Evolutionary conservation across 1,140 invertebrate species (phyloP).

Genomic region (Vanessa atalanta): DNA sequence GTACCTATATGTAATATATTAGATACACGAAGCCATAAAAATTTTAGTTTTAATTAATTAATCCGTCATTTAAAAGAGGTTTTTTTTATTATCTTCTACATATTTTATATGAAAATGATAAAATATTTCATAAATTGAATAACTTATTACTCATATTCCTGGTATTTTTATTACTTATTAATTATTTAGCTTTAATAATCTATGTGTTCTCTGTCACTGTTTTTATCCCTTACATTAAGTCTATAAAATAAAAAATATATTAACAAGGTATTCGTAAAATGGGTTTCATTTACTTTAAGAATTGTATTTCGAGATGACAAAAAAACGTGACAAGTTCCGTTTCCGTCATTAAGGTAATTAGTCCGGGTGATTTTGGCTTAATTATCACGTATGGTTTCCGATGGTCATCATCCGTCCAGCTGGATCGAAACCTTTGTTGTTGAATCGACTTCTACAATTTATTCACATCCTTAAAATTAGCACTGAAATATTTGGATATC

Average conservation of each 20-base stretch:
- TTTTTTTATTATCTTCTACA: too few species aligned
- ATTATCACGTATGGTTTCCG: constrained; percentile 60
- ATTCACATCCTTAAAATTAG: constrained; percentile 3
- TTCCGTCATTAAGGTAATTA: constrained; percentile 77
- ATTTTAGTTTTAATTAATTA: too few species aligned
- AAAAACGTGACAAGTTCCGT: constrained; percentile 62
- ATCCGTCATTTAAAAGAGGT: too few species aligned
- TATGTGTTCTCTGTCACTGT: background rate
- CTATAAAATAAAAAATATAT: constrained; percentile 4
- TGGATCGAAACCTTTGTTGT: constrained; percentile 19
- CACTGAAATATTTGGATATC: constrained; percentile 6
- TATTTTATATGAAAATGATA: too few species aligned
- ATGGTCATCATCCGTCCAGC: constrained; percentile 45
- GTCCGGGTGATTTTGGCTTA: constrained; percentile 64
- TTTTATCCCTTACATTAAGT: background rate
- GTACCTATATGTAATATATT: background rate
- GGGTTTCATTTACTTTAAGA: constrained; percentile 53
- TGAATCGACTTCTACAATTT: constrained; percentile 8
- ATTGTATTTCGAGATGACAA: constrained; percentile 52
- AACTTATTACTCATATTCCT: too few species aligned
- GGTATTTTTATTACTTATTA: too few species aligned
- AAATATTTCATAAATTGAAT: too few species aligned
- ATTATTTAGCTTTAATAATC: too few species aligned
- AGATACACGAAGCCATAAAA: too few species aligned
- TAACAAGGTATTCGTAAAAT: constrained; percentile 14